phyloP scores from a whole-genome alignment of 2,797 vertebrate genomes.

The Hapalemur alaotrensis region DNA sequence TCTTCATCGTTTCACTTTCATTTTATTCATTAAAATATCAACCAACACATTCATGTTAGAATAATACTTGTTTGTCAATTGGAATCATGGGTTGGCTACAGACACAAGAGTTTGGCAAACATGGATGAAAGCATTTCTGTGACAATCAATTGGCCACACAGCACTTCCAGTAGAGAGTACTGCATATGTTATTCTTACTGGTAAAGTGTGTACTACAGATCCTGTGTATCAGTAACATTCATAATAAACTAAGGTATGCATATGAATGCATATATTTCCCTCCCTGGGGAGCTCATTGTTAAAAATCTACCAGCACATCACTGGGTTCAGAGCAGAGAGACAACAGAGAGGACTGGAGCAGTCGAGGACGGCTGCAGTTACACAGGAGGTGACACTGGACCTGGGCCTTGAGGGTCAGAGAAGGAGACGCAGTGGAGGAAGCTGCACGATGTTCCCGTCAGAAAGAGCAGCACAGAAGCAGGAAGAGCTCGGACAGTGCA shows the following conservation, averaged over 20 bases:
- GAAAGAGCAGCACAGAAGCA: background rate
- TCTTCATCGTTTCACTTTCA: background rate
- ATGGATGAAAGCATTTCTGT: background rate
- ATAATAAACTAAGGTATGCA: background rate
- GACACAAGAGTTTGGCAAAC: background rate
- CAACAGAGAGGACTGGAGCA: background rate
- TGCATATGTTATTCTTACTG: background rate
- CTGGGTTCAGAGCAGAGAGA: background rate
- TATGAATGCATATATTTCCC: background rate
- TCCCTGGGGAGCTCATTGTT: background rate
- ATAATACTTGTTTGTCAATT: background rate
- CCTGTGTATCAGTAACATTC: background rate
- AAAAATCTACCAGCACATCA: background rate
- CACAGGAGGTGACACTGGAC: background rate
- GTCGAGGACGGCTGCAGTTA: background rate
- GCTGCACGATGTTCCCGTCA: background rate
- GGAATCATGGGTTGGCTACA: background rate
- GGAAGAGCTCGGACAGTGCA: background rate
- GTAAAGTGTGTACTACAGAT: background rate
- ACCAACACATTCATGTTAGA: background rate
- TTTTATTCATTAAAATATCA: slow-evolving; percentile 35
- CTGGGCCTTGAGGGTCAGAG: background rate
- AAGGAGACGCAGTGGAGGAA: background rate
- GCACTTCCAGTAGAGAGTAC: background rate
- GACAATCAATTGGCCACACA: background rate